Evolutionary conservation across 2,888 invertebrate species (phyloP), one percentile per base, ranked within the genome.

Genomic region (Platerodrilus igneus): DNA sequence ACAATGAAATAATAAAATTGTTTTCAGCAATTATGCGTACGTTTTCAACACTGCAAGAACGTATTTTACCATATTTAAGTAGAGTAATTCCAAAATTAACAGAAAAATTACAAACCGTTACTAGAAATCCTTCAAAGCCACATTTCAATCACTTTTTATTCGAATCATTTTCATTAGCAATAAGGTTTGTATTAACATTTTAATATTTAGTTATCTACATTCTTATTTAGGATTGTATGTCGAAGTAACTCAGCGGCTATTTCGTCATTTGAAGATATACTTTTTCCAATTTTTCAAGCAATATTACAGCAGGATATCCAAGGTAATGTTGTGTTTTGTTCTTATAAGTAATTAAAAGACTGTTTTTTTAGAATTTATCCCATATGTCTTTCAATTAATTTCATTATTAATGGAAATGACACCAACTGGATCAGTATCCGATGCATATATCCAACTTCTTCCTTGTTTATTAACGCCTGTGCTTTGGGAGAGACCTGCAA

Each of bases 101-200:
- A 0, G 78, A 82, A 50, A 90, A 92, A 66, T 70, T 97, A 25
- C 71, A 82, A 3, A 69, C 79, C 19, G 92, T 94, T 16, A 80
- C 93, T 35, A 89, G 89, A 72, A 97, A 96, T 72, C 91, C 97
- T 0, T 90, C 89, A 57, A 89, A 93, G 58, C 97, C 99, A 0
- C 90, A 95, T 66, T 97, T 97, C 72, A 97, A 97, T 72, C 99
- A 99, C 66, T 99, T 89, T 69, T 74, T 99, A 20, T 99, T 99
- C 64, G 99, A 99, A 73, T 88, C 91, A 0, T 73, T 99, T 22
- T 89, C 94, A 15, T 71, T 99, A 26, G 80, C 86, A 3, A 84
- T 91, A n/a, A 83, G 81, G 86, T 86, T 63, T 75, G 78, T 37
- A 7, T 28, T 3, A 22, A 1, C 3, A 21, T 11, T 16, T 11